Evolutionary conservation across 1,140 invertebrate genomes (phyloP).

Genomic region (Drosophila pachea): DNA sequence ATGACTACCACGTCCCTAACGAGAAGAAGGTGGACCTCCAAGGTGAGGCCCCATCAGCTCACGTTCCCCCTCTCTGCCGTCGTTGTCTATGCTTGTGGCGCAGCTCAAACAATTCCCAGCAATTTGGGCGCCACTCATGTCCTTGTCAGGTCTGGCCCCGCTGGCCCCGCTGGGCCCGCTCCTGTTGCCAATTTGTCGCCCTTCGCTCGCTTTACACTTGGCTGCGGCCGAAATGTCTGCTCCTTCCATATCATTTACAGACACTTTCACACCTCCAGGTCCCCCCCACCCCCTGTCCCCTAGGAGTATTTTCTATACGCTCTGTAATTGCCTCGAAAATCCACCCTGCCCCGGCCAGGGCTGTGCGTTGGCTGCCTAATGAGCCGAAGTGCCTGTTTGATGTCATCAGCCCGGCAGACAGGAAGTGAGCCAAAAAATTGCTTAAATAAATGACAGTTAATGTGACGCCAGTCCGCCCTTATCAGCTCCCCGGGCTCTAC

Average conservation of each 20-base stretch:
- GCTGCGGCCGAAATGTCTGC: constrained; percentile 63
- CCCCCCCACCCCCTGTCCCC: neutral
- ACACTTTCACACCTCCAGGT: constrained; percentile 56
- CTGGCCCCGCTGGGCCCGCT: constrained; percentile 2
- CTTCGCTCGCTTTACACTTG: constrained; percentile 61
- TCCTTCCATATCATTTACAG: constrained; percentile 43
- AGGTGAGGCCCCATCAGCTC: too few species aligned
- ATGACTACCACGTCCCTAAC: too few species aligned
- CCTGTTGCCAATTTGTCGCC: constrained; percentile 33
- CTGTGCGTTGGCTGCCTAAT: constrained; percentile 60
- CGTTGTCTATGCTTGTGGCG: neutral
- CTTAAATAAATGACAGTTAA: constrained; percentile 76
- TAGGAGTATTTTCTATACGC: constrained; percentile 41
- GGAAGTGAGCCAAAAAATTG: constrained; percentile 77
- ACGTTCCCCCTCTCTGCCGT: neutral
- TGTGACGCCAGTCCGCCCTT: constrained; percentile 55
- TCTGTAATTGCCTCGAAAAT: constrained; percentile 62
- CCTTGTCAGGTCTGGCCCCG: constrained; percentile 8
- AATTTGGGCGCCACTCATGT: constrained; percentile 55
- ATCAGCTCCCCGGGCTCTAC: neutral
- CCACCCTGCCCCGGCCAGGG: neutral
- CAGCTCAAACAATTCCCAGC: constrained; percentile 36
- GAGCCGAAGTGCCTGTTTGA: constrained; percentile 76
- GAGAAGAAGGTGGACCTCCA: too few species aligned
- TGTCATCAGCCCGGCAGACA: constrained; percentile 65